phyloP scores from a whole-genome alignment of 1,140 invertebrate species.

The Dinothrombium tinctorium region DNA sequence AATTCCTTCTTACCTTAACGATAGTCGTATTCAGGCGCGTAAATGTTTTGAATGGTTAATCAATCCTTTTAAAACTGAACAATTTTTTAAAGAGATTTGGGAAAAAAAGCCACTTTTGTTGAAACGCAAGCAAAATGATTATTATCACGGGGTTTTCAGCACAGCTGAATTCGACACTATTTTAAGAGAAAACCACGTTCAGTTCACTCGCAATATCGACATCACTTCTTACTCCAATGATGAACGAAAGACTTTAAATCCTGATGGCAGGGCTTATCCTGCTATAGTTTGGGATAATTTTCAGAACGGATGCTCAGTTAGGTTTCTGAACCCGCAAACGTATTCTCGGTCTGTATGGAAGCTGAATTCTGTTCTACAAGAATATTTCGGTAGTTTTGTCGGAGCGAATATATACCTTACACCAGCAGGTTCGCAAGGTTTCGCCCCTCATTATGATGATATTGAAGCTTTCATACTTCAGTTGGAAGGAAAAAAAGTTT shows the following conservation, averaged over 20 bases:
- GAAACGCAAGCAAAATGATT: slow-evolving; percentile 33
- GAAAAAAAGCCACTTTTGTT: slow-evolving; percentile 54
- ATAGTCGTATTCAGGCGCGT: slow-evolving; percentile 3
- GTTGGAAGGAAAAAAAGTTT: slow-evolving; percentile 80
- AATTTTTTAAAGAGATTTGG: slow-evolving; percentile 29
- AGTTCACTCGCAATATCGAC: slow-evolving; percentile 68
- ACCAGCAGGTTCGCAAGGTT: slow-evolving; percentile 82
- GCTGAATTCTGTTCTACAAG: slow-evolving; percentile 52
- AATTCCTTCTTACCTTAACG: not conserved
- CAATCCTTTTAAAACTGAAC: not conserved
- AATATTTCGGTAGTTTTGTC: slow-evolving; percentile 63
- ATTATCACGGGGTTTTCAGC: slow-evolving; percentile 47
- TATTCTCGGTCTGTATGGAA: slow-evolving; percentile 38
- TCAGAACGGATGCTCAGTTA: slow-evolving; percentile 62
- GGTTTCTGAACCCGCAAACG: slow-evolving; percentile 79
- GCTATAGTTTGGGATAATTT: slow-evolving; percentile 76
- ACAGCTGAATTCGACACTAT: slow-evolving; percentile 49
- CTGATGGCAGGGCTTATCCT: slow-evolving; percentile 39
- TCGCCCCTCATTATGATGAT: slow-evolving; percentile 95
- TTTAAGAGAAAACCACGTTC: slow-evolving; percentile 40
- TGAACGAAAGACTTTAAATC: slow-evolving; percentile 58
- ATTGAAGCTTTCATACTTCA: slow-evolving; percentile 95
- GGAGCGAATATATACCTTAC: slow-evolving; percentile 32
- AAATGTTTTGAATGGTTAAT: slow-evolving; percentile 4
- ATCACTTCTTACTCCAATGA: slow-evolving; percentile 60